These are phyloP conservation scores for Therioaphis trifolii DNA, from an alignment of 2,888 invertebrate genomes.

Conservation along the genomic window DNA sequence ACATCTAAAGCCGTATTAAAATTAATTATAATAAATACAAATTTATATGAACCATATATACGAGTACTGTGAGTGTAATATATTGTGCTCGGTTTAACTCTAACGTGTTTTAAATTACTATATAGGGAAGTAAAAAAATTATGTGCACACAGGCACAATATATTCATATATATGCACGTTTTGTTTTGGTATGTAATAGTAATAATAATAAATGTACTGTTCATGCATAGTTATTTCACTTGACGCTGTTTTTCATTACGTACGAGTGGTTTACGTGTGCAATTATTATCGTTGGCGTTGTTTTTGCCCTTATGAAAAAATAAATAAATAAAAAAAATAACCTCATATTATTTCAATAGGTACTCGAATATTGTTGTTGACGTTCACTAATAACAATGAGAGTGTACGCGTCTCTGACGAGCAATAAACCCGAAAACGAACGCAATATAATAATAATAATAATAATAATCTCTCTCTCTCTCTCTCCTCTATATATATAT, in stretches of 20 bases:
- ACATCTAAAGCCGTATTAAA: neutral
- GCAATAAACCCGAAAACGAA: neutral
- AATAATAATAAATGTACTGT: neutral
- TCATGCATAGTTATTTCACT: neutral
- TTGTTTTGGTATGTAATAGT: neutral
- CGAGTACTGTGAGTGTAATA: too few relatives aligned
- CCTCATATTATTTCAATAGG: neutral
- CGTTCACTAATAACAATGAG: neutral
- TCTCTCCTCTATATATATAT: too few relatives aligned
- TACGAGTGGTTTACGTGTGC: neutral
- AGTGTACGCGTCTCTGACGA: too few relatives aligned
- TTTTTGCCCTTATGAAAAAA: neutral
- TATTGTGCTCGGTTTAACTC: neutral
- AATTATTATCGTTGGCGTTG: conserved; percentile 18
- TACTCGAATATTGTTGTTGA: neutral
- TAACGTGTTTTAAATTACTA: neutral
- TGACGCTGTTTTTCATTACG: conserved; percentile 23
- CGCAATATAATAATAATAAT: neutral
- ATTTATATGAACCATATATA: neutral
- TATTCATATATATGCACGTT: neutral
- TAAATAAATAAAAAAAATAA: neutral
- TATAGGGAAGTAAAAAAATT: neutral
- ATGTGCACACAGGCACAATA: neutral
- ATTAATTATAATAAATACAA: neutral
- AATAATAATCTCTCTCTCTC: too few relatives aligned